These are phyloP conservation scores for Lamellibrachia luymesi DNA, from an alignment of 1,140 invertebrate genomes.

Conservation along the genomic window DNA sequence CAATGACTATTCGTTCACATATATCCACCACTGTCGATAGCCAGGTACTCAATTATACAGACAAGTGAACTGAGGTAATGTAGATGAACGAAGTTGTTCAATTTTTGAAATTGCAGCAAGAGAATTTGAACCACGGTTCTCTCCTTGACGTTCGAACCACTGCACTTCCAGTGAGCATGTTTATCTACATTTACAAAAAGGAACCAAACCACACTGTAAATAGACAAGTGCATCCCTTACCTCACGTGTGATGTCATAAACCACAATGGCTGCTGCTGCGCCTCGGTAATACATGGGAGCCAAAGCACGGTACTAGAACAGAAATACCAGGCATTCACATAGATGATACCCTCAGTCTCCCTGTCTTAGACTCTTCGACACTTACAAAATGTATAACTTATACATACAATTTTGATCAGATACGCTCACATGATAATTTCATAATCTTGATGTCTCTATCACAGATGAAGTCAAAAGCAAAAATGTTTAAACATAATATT, in stretches of 20 bases:
- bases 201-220: no score
- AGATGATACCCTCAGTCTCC: background rate
- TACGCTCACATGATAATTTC: background rate
- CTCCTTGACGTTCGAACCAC: no score
- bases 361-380: background rate
- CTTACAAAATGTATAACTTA: background rate
- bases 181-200: no score
- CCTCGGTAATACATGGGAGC: constrained; percentile 91
- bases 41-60: no score
- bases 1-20: no score
- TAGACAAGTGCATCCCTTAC: constrained; percentile 40
- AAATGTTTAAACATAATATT: background rate
- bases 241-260: constrained; percentile 87
- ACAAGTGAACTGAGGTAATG: no score
- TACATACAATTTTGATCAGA: background rate
- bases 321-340: background rate
- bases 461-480: background rate
- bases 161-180: no score
- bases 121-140: no score
- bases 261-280: constrained; percentile 83
- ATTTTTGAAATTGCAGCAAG: no score
- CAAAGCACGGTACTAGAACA: constrained; percentile 77
- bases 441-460: background rate
- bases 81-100: no score
- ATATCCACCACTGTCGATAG: no score